Conservation (phyloP, 1,140 invertebrate species). For the Aphelenchoides avenae region DNA sequence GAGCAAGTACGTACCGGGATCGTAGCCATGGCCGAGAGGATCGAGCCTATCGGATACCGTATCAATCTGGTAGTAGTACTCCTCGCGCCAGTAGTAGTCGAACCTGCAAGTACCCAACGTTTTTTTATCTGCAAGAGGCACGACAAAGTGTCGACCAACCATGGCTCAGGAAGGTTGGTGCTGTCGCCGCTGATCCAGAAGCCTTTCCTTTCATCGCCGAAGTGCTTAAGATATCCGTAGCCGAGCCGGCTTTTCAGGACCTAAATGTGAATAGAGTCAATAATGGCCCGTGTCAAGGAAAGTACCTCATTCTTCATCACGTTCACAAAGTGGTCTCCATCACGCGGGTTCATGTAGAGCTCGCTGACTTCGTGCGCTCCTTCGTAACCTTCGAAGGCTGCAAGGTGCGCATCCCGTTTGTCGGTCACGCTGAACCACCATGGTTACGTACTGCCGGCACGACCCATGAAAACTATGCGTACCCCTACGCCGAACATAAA, state of each 20-base stretch:
- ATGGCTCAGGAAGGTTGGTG: slow-evolving; percentile 46
- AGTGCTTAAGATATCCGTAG: slow-evolving; percentile 46
- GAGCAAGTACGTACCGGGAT: too few relatives aligned
- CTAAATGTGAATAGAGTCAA: slow-evolving; percentile 27
- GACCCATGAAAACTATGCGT: neutral
- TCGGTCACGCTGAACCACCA: slow-evolving; percentile 29
- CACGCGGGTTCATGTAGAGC: slow-evolving; percentile 49
- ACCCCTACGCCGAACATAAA: slow-evolving; percentile 9
- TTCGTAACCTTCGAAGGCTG: slow-evolving; percentile 25
- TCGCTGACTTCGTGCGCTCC: slow-evolving; percentile 47
- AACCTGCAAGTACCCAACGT: too few relatives aligned
- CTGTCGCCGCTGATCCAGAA: slow-evolving; percentile 7
- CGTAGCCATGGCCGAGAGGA: too few relatives aligned
- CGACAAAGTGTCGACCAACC: slow-evolving; percentile 22
- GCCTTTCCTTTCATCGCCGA: slow-evolving; percentile 33
- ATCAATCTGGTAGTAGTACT: slow-evolving; percentile 42
- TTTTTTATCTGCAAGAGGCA: too few relatives aligned
- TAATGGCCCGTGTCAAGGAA: neutral
- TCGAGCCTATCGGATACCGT: too few relatives aligned
- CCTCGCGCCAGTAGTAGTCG: slow-evolving; percentile 50
- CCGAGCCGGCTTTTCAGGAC: slow-evolving; percentile 49
- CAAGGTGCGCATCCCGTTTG: slow-evolving; percentile 29
- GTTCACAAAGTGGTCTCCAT: slow-evolving; percentile 46
- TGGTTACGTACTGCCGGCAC: slow-evolving; percentile 1
- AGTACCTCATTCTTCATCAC: slow-evolving; percentile 51